Evolutionary conservation across 2,888 invertebrate genomes (phyloP), one percentile per base, ranked within the genome.

Genomic region (Amphipyra tragopoginis): DNA sequence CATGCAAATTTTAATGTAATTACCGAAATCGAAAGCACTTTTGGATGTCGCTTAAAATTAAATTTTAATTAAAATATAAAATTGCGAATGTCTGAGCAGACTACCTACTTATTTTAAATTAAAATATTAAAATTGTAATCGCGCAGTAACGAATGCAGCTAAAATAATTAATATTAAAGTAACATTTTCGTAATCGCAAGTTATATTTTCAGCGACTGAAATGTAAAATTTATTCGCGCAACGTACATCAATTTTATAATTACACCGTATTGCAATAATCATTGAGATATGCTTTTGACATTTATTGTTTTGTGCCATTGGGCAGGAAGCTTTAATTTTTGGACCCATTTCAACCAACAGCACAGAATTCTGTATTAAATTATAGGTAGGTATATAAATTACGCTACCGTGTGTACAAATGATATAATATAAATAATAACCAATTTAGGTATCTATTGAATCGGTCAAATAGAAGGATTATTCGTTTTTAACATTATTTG

Each of bases 201-300:
- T n/a, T 14, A 26, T 15, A 36, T 51, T 56, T 51, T 50, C 14
- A 39, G 5, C 8, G 6, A 34, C 0, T 5, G n/a, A 51, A 57
- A 58, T 53, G 8, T 52, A n/a, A 21, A 58, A 52, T 59, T 45
- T 26, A 53, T 60, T 13, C 5, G 2, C 8, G 15, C 14, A n/a
- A n/a, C 39, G 38, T 58, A 26, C 47, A 58, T 74, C 63, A 63
- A 52, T 74, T 48, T 54, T 21, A 63, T 74, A 63, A 74, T 74
- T 69, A 63, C 51, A 21, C 21, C 29, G 42, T 55, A 42, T 51
- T 48, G 69, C 54, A 69, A 63, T 74, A 59, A 69, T 52, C 51
- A 52, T 15, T 29, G 51, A 14, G 39, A 58, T 69, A 68, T 75
- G 71, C 39, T 57, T 49, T 13, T 55, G 75, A 64, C 70, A 13